Conservation (phyloP, 1,140 invertebrate genomes). For the Hycleus cichorii region DNA sequence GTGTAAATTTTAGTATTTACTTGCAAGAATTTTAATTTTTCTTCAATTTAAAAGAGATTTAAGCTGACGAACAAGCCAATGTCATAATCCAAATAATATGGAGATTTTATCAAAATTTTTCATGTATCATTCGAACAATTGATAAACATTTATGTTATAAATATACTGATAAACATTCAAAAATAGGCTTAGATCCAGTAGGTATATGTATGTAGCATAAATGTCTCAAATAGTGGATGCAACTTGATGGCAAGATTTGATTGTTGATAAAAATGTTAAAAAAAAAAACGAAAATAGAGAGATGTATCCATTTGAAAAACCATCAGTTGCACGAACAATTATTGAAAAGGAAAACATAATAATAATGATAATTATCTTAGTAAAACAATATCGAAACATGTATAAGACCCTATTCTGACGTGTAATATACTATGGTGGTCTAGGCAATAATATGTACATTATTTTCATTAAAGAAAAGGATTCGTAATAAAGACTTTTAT, state of each 20-base stretch:
- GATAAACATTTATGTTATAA: neutral
- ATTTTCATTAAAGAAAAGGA: slow-evolving; percentile 45
- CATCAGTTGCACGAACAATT: slow-evolving; percentile 1
- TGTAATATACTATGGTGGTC: slow-evolving; percentile 42
- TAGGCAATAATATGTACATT: slow-evolving; percentile 45
- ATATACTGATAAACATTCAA: slow-evolving; percentile 6
- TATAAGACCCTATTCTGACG: slow-evolving; percentile 42
- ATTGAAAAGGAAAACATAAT: neutral
- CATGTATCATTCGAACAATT: neutral
- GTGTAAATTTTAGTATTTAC: slow-evolving; percentile 21
- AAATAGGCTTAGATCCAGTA: slow-evolving; percentile 31
- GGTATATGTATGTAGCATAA: slow-evolving; percentile 42
- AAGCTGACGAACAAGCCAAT: too few relatives aligned
- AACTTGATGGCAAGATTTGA: neutral
- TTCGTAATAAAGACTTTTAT: slow-evolving; percentile 30
- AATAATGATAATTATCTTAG: slow-evolving; percentile 2
- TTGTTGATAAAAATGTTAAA: neutral
- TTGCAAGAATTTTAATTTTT: slow-evolving; percentile 11
- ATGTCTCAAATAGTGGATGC: slow-evolving; percentile 15
- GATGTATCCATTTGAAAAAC: neutral
- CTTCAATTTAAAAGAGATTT: too few relatives aligned
- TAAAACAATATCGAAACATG: slow-evolving; percentile 17
- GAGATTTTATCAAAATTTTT: neutral
- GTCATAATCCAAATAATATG: too few relatives aligned
- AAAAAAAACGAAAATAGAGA: neutral